Evolutionary conservation across 53 echinoderm and acorn worm genomes (phyloP).

Genomic region (Pentamera pediparva): DNA sequence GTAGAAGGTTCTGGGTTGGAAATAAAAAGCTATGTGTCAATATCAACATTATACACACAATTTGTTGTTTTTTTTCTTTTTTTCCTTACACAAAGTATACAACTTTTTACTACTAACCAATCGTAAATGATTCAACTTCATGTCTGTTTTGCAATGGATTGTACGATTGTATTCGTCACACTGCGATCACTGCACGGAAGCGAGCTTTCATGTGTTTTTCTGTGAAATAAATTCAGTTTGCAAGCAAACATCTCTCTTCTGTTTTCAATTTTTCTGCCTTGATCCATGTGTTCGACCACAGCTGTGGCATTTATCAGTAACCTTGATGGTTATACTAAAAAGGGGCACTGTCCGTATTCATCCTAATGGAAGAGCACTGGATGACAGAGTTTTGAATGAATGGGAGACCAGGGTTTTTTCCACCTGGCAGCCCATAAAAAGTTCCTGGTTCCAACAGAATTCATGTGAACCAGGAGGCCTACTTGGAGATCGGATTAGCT

Average conservation of each 20-base stretch:
- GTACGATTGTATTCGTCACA: constrained; percentile 17
- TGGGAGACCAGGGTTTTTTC: no score
- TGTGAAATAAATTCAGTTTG: constrained; percentile 38
- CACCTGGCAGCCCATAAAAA: no score
- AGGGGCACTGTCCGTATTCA: no score
- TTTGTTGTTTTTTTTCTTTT: not conserved
- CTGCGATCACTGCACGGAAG: constrained; percentile 37
- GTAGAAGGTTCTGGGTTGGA: not conserved
- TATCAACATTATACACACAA: constrained; percentile 1
- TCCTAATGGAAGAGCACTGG: no score
- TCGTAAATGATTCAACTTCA: not conserved
- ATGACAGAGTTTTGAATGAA: no score
- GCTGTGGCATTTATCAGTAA: no score
- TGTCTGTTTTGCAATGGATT: constrained; percentile 30
- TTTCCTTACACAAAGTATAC: not conserved
- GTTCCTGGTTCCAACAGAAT: no score
- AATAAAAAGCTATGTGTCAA: not conserved
- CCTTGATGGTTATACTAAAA: no score
- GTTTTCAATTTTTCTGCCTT: no score
- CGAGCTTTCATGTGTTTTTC: constrained; percentile 41
- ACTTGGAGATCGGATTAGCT: no score
- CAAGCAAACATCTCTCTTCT: not conserved
- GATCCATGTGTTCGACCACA: no score
- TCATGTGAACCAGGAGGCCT: no score
- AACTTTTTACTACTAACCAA: constrained; percentile 21